Base-by-base conservation (phyloP, 2,113 vertebrate species). In the Salvelinus namaycush region DNA sequence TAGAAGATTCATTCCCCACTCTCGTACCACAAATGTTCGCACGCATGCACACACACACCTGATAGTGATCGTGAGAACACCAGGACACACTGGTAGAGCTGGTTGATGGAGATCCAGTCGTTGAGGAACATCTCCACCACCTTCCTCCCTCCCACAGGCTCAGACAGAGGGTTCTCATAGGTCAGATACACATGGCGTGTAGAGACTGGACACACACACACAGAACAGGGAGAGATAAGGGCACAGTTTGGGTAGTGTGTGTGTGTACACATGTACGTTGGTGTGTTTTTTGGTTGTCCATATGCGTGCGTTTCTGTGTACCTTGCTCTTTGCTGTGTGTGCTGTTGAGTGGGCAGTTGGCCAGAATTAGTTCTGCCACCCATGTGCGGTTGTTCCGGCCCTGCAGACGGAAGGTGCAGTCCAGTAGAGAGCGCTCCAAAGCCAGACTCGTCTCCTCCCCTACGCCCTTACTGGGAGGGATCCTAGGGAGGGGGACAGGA, bases 51-150 rank as follows among this genome's bases (percentile, higher is more conserved):
- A 91, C 89, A 97, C 98, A 98, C 87, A 97, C 96, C 89, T 99
- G 96, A 93, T 80, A 98, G 90, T 73, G 95, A 92, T 14, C 95
- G 94, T 75, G 97, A 96, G 89, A 98, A 99, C 87, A 97, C 96
- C 89, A 98, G 90, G 79, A 99, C 96, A 91, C 98, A 99, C 72
- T 99, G 96, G 76, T 99, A 99, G 69, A 99, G 95, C 79, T 96
- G 95, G 82, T 96, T 97, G 34, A 99, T 97, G 75, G 96, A 96
- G 75, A 91, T 98, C 97, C 97, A 99, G 89, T 99, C 98, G 57
- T 97, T 99, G 1, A 99, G 96, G 82, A 99, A 99, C 96, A 98
- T 98, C 91, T 99, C 97, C 20, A 99, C 97, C 62, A 99, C 97
- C 90, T 99, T 99, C 73, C 96, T 94, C 49, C 97, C 97, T 31